Conservation (phyloP, 2,797 vertebrate genomes). For the Enteromius trimaculatus region DNA sequence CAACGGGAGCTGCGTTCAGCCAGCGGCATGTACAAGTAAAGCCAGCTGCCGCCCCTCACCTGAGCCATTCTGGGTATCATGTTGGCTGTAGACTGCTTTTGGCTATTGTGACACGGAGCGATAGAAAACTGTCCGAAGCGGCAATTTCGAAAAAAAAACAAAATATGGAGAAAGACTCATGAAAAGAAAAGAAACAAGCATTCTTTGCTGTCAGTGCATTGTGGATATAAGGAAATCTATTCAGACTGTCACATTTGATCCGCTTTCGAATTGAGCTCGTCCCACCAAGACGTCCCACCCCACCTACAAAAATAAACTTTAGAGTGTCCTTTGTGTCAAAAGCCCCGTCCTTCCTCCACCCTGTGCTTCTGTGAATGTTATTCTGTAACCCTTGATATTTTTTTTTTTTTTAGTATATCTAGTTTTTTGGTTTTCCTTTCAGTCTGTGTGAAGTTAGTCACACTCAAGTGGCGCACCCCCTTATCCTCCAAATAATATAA, state of each 20-base stretch:
- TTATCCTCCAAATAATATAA: constrained; percentile 63
- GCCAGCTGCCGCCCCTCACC: constrained; percentile 68
- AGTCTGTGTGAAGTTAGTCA: constrained; percentile 90
- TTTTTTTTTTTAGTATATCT: constrained; percentile 73
- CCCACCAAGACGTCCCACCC: constrained; percentile 69
- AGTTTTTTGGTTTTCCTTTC: constrained; percentile 26
- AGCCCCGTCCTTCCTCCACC: constrained; percentile 60
- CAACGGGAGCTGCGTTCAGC: constrained; percentile 76
- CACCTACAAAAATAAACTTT: constrained; percentile 46
- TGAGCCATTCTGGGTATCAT: constrained; percentile 68
- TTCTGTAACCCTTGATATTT: constrained; percentile 91
- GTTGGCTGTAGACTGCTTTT: constrained; percentile 69
- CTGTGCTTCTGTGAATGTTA: constrained; percentile 89
- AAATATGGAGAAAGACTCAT: constrained; percentile 43
- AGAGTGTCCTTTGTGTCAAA: constrained; percentile 43
- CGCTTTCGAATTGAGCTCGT: constrained; percentile 62
- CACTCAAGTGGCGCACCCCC: constrained; percentile 87
- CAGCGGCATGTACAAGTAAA: constrained; percentile 61
- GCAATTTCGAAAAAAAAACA: constrained; percentile 63
- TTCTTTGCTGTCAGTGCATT: constrained; percentile 92
- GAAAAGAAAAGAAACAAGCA: constrained; percentile 73
- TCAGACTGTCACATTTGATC: constrained; percentile 85
- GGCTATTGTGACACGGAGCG: constrained; percentile 68
- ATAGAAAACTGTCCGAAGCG: constrained; percentile 73
- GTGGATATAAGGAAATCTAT: constrained; percentile 88